Base-by-base conservation (phyloP, 2,888 invertebrate species). In the Pseudolycoriella hygida region DNA sequence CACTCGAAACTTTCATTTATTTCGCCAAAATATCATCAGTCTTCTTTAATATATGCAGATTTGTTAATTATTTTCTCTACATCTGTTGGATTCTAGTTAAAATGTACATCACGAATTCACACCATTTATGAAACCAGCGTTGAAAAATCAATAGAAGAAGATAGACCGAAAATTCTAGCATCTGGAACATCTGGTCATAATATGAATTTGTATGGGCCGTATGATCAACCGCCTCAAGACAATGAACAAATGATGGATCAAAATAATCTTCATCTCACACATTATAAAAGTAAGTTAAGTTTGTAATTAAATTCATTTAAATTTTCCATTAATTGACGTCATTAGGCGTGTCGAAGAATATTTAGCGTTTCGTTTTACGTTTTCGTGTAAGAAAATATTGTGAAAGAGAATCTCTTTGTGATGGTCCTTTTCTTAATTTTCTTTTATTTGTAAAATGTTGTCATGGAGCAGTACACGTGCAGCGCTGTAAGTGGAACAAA, bases 121-220 rank as follows among this genome's bases (percentile, higher is more conserved):
- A 56, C 59, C 15, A 61, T 66, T 38, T 66, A 66, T 50, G 58
- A 59, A 8, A 62, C 62, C 46, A 61, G 62, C 48, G 56, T 58
- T 11, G 65, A 66, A 40, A 62, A 62, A 48, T 46, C 58, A 2
- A 58, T 66, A 18, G 64, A 65, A 48, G 65, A 66, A 48, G 66
- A 65, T 55, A 57, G 59, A 38, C 65, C 65, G 3, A 55, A 64
- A n/a, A 61, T 64, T 44, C 51, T 66, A 48, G 66, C 65, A 10
- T 64, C 65, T 0, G 64, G 65, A 2, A 55, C 62, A 44, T 65
- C 64, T 10, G 44, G 31, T 12, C 61, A 64, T 45, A 56, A 57
- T 48, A 61, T 59, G 42, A 50, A 51, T 48, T 56, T 61, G 49
- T 64, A 59, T 53, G 39, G 46, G 11, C 62, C 62, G 1, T 64